Evolutionary conservation across 2,888 invertebrate genomes (phyloP), one percentile per base, ranked within the genome.

Genomic region (Serrognathus titanus): DNA sequence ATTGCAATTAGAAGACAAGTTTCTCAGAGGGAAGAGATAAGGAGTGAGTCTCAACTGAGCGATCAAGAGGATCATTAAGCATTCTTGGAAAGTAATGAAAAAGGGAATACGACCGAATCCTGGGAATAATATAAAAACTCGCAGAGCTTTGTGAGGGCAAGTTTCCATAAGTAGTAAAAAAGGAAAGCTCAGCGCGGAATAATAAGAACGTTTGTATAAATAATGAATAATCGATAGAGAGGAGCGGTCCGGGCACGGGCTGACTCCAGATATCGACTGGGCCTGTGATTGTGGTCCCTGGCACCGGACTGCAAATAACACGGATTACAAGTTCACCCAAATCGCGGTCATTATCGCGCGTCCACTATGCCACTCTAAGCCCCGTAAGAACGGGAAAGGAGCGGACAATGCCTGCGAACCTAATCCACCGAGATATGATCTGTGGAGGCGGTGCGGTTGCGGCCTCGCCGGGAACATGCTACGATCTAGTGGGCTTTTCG

Each of bases 141-240:
- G 51, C 52, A 49, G 49, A 53, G 59, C 57, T 57, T 57, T 57
- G 53, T 50, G 52, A 52, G 54, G 47, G 58, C 59, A 62, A 60
- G 55, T 57, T 57, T 59, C 59, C 62, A 60, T 61, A 63, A 70
- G 71, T 71, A 71, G 70, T 66, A 69, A 69, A 71, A 70, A 71
- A 71, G 51, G 72, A 71, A 70, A 71, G 71, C 71, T 69, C 71
- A 69, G 69, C 71, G 65, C 69, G 67, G 75, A 75, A 76, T 76
- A 76, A 75, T 76, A 76, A 75, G 75, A 72, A 73, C 75, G 74
- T 77, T 75, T 76, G 76, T 77, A 76, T 76, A 76, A 75, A 75
- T 76, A 75, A 76, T 77, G 76, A 76, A 74, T 75, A 76, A 77
- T 77, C 76, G 75, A 77, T 77, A 74, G 70, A 73, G 73, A 70